These are phyloP conservation scores for Conistra vaccinii DNA, from an alignment of 2,888 invertebrate species.

Conservation along the genomic window DNA sequence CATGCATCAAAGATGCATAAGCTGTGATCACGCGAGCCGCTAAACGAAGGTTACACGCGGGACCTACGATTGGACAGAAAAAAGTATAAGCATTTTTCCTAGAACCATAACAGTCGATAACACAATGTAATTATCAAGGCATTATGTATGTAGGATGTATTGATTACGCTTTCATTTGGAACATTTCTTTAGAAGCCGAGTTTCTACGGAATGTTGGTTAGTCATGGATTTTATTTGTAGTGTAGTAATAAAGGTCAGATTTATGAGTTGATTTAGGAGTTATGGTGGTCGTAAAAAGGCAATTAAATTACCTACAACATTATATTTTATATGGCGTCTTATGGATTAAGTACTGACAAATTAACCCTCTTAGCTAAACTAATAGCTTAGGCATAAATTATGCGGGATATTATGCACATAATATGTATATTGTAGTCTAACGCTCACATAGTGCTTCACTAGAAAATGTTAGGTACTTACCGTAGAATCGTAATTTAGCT, in stretches of 20 bases:
- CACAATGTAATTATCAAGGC: conserved; percentile 57
- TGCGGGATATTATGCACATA: not conserved
- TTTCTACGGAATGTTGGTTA: conserved; percentile 48
- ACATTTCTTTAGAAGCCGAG: conserved; percentile 50
- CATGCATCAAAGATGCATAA: conserved; percentile 83
- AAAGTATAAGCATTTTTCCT: conserved; percentile 49
- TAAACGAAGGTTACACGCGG: conserved; percentile 55
- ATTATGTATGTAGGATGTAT: conserved; percentile 55
- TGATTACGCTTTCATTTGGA: conserved; percentile 39
- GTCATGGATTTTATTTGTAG: conserved; percentile 30
- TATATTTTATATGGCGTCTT: conserved; percentile 17
- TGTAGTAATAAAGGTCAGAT: conserved; percentile 43
- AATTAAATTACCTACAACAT: conserved; percentile 35
- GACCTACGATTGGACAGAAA: not conserved
- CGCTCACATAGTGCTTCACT: not conserved
- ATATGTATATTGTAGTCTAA: not conserved
- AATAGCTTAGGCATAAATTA: not conserved
- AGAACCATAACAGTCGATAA: conserved; percentile 61
- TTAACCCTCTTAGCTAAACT: not conserved
- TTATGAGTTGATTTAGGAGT: conserved; percentile 34
- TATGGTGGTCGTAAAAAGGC: conserved; percentile 30
- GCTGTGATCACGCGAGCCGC: conserved; percentile 75
- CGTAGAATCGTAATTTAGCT: conserved; percentile 34
- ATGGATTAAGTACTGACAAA: conserved; percentile 17
- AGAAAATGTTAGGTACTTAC: conserved; percentile 28